These are phyloP conservation scores for Lagocephalus sceleratus DNA, from an alignment of 2,797 vertebrate genomes.

Conservation along the genomic window DNA sequence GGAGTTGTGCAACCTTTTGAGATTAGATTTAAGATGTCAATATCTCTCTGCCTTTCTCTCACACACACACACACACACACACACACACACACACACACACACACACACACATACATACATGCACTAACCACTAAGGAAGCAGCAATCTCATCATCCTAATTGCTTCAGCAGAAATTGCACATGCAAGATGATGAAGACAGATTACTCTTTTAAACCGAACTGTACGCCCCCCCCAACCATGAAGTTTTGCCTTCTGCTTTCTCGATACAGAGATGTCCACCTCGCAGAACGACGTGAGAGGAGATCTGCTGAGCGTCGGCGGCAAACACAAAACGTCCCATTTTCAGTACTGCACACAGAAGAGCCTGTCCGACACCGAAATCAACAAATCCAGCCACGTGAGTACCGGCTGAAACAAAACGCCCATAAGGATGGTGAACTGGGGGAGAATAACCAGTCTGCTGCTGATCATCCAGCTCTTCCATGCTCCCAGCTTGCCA, in stretches of 20 bases:
- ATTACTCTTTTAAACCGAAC: background rate
- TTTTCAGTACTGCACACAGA: slow-evolving; percentile 60
- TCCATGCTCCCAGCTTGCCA: slow-evolving; percentile 74
- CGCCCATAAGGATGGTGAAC: background rate
- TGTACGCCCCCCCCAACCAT: background rate
- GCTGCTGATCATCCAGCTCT: slow-evolving; percentile 62
- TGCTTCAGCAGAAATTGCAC: background rate
- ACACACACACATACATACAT: background rate
- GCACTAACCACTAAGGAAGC: slow-evolving; percentile 32
- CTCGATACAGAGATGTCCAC: slow-evolving; percentile 81
- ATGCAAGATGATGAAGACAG: background rate
- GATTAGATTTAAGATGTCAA: too few relatives aligned
- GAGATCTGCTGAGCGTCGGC: slow-evolving; percentile 70
- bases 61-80: background rate
- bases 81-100: background rate
- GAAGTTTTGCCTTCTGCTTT: background rate
- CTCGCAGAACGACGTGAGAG: slow-evolving; percentile 86
- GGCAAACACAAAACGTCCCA: slow-evolving; percentile 23
- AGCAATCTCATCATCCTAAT: background rate
- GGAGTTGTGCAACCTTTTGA: too few relatives aligned
- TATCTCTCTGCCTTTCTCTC: too few relatives aligned
- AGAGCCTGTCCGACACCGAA: slow-evolving; percentile 86
- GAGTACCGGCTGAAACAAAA: slow-evolving; percentile 7
- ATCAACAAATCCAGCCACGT: slow-evolving; percentile 69
- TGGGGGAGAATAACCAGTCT: background rate